Evolutionary conservation across 1,140 invertebrate species (phyloP).

Genomic region (Dendrolimus kikuchii): DNA sequence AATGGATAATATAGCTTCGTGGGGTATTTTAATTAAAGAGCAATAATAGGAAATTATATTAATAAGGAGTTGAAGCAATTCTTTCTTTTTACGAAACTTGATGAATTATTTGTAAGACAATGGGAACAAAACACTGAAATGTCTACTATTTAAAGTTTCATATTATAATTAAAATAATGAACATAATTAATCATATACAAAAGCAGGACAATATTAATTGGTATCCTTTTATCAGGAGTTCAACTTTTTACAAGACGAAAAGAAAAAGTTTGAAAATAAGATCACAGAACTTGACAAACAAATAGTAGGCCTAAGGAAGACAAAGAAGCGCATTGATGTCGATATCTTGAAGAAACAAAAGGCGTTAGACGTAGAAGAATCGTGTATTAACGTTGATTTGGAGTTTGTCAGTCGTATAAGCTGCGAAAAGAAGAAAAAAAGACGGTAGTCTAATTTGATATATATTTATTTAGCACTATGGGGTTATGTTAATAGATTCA

Average conservation of each 20-base stretch:
- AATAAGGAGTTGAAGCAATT: no score
- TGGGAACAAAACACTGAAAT: no score
- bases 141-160: no score
- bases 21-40: no score
- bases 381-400: constrained; percentile 26
- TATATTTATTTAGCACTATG: background rate
- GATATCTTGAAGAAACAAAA: constrained; percentile 39
- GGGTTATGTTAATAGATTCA: no score
- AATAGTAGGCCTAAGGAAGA: constrained; percentile 31
- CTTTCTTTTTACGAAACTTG: no score
- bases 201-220: background rate
- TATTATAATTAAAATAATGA: no score
- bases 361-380: constrained; percentile 40
- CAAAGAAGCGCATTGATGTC: constrained; percentile 33
- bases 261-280: constrained; percentile 46
- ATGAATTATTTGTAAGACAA: no score
- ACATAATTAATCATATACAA: no score
- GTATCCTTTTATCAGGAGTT: constrained; percentile 33
- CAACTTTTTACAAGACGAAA: constrained; percentile 41
- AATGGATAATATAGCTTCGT: no score
- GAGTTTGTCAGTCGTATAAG: constrained; percentile 15
- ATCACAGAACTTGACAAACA: constrained; percentile 35
- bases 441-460: constrained; percentile 8
- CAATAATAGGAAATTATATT: no score
- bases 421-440: constrained; percentile 29